A percentile compares a stretch with the other conserved stretches of the same genome.
Evolutionary conservation across 2,113 vertebrate genomes (phyloP).

Genomic region (Cariama cristata): DNA sequence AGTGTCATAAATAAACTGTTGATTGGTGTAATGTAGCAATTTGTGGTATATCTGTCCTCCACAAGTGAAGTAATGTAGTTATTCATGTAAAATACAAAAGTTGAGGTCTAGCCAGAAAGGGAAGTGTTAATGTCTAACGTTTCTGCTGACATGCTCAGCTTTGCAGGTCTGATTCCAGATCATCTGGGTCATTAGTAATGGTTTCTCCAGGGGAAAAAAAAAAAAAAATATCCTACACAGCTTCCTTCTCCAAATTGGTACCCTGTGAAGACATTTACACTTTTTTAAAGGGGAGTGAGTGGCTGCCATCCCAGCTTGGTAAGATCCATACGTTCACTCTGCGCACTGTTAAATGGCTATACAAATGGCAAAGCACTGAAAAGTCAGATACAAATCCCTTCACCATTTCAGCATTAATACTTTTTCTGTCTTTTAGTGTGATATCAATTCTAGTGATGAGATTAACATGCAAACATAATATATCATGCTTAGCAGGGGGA

Average conservation of each 20-base stretch:
- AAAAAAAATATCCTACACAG: not conserved
- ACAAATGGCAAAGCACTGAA: not conserved
- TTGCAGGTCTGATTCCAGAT: not conserved
- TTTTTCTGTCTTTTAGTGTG: not conserved
- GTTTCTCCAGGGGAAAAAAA: not conserved
- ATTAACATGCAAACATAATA: not conserved
- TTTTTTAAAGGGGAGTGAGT: not conserved
- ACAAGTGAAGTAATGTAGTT: not conserved
- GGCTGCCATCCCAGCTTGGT: not conserved
- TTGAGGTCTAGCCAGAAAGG: not conserved
- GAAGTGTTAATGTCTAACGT: not conserved
- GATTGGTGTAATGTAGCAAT: not conserved
- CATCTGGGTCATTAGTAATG: not conserved
- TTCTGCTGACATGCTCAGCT: not conserved
- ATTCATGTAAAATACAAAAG: not conserved
- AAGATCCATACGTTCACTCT: fast-evolving
- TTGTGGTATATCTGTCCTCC: not conserved
- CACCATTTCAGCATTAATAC: not conserved
- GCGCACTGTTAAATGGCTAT: not conserved
- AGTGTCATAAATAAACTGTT: not conserved
- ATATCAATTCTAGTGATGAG: not conserved
- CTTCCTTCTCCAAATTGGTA: not conserved
- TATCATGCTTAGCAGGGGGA: not conserved
- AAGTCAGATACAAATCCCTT: not conserved
- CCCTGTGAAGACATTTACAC: not conserved